Evolutionary conservation across 2,797 vertebrate genomes (phyloP).

Genomic region (Aphelocoma californica): DNA sequence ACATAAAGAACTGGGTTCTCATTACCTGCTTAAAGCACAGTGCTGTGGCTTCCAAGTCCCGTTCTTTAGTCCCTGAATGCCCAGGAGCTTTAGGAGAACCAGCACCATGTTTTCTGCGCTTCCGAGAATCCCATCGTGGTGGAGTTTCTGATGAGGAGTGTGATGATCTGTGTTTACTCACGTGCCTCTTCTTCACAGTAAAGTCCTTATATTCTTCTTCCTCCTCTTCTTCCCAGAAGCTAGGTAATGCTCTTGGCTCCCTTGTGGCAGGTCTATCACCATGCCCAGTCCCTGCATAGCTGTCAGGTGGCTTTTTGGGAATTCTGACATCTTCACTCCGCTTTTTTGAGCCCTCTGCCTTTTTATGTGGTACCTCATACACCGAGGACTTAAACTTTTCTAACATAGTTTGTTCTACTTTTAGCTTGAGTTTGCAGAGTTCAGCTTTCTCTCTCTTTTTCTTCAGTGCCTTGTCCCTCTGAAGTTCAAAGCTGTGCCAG

Average conservation of each 20-base stretch:
- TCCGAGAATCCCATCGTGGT: not conserved
- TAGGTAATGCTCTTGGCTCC: not conserved
- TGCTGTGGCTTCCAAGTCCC: not conserved
- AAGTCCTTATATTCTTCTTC: not conserved
- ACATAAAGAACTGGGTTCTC: not conserved
- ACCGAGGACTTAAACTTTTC: conserved; percentile 50
- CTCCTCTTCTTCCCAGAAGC: conserved; percentile 30
- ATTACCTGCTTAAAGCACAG: conserved; percentile 32
- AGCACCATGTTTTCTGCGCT: not conserved
- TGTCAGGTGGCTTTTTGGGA: not conserved
- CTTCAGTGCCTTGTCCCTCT: conserved; percentile 52
- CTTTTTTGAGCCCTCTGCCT: conserved; percentile 19
- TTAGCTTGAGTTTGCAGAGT: conserved; percentile 23
- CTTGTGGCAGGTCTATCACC: not conserved
- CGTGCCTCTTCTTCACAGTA: not conserved
- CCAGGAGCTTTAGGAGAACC: not conserved
- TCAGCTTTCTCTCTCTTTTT: conserved; percentile 47
- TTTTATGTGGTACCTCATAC: not conserved
- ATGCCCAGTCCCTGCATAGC: not conserved
- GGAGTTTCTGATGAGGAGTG: not conserved
- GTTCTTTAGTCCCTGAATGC: not conserved
- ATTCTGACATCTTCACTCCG: conserved; percentile 12
- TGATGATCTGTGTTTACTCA: not conserved
- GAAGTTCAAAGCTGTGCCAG: conserved; percentile 39
- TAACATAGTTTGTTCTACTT: conserved; percentile 19